Conservation (phyloP, 2,797 vertebrate species). For the Pelochelys cantorii region DNA sequence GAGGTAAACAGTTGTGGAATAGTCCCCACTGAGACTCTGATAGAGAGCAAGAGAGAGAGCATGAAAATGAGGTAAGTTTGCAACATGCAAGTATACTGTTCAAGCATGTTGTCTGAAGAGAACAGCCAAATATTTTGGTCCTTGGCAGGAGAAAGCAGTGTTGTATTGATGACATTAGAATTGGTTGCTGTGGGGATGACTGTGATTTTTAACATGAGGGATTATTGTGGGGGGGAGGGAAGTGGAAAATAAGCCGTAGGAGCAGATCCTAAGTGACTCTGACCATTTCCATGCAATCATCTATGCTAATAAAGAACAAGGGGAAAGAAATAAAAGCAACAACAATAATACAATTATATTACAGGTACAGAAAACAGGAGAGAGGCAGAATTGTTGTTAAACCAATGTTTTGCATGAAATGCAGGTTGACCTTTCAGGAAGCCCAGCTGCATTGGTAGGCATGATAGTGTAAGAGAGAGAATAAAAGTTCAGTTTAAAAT, state of each 20-base stretch:
- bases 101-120: neutral
- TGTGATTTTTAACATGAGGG: neutral
- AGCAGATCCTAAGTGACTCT: neutral
- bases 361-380: neutral
- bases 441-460: neutral
- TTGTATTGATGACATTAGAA: neutral
- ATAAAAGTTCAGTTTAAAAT: neutral
- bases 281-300: slow-evolving; percentile 15
- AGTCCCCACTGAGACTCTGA: slow-evolving; percentile 44
- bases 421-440: neutral
- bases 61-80: slow-evolving; percentile 67
- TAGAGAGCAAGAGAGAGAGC: slow-evolving; percentile 15
- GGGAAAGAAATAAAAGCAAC: neutral
- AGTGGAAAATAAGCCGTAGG: neutral
- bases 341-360: fast-evolving
- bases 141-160: neutral
- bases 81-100: neutral
- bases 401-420: neutral
- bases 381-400: neutral
- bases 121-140: neutral
- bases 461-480: neutral
- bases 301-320: neutral
- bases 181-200: neutral
- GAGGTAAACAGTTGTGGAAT: slow-evolving; percentile 35
- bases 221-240: neutral